These are phyloP conservation scores for Chromis chromis DNA, from an alignment of 2,797 vertebrate genomes.

Conservation along the genomic window DNA sequence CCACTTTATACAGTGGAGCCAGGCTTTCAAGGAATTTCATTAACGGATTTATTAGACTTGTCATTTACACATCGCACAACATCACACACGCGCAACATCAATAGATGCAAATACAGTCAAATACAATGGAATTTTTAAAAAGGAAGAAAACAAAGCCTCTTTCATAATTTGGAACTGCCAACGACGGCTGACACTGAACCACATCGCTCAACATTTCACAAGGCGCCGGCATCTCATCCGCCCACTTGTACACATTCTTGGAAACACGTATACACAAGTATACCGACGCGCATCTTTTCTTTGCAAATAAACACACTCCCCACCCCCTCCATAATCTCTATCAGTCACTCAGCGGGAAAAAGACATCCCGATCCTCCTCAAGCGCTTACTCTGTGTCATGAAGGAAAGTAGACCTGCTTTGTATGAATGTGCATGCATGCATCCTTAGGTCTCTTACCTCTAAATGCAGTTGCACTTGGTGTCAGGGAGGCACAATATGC, in stretches of 20 bases:
- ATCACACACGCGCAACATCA: constrained; percentile 22
- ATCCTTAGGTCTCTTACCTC: neutral
- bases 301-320: constrained; percentile 58
- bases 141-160: constrained; percentile 30
- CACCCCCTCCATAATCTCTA: constrained; percentile 55
- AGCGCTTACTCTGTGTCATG: constrained; percentile 33
- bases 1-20: constrained; percentile 24
- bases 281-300: constrained; percentile 50
- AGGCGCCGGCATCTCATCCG: constrained; percentile 64
- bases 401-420: constrained; percentile 6
- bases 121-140: constrained; percentile 32
- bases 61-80: constrained; percentile 36
- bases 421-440: constrained; percentile 22
- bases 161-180: constrained; percentile 49
- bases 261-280: constrained; percentile 54
- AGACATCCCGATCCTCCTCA: constrained; percentile 46
- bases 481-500: neutral
- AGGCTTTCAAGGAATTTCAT: constrained; percentile 33
- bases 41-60: constrained; percentile 43
- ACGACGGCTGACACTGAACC: constrained; percentile 53
- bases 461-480: neutral
- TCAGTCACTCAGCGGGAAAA: constrained; percentile 57
- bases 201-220: constrained; percentile 54
- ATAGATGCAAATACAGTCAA: constrained; percentile 45
- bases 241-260: constrained; percentile 56